A percentile compares a stretch with the other conserved stretches of the same genome.
These are phyloP conservation scores for Chitala chitala DNA, from an alignment of 2,113 vertebrate species.

Conservation along the genomic window DNA sequence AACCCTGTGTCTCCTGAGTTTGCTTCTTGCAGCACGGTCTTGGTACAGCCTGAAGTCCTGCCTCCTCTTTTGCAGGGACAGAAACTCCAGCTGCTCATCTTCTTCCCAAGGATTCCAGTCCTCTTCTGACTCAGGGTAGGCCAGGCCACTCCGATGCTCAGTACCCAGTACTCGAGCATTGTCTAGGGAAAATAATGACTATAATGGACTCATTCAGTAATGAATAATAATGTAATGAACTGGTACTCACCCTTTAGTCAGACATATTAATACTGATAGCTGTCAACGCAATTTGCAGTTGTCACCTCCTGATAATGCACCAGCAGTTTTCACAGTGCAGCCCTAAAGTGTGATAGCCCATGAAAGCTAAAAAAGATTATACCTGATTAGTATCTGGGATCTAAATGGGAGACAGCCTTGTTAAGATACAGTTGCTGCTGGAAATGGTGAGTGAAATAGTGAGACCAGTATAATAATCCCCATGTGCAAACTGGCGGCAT, in stretches of 20 bases:
- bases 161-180: slow-evolving; percentile 44
- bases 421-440: no score
- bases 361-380: no score
- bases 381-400: no score
- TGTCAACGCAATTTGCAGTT: not conserved
- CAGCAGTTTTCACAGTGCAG: not conserved
- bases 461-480: no score
- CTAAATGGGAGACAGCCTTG: no score
- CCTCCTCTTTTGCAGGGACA: slow-evolving; percentile 64
- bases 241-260: not conserved
- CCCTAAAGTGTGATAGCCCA: no score
- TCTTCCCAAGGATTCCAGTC: slow-evolving; percentile 96
- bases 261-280: not conserved
- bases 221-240: not conserved
- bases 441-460: no score
- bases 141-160: slow-evolving; percentile 10
- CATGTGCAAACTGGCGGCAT: no score
- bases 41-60: slow-evolving; percentile 65
- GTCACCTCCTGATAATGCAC: not conserved
- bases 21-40: slow-evolving; percentile 56
- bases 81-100: slow-evolving; percentile 72
- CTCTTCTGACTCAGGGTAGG: slow-evolving; percentile 48
- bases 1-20: slow-evolving; percentile 66
- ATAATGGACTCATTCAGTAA: not conserved
- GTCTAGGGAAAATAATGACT: slow-evolving; percentile 38